Evolutionary conservation across 2,113 vertebrate genomes (phyloP).

Genomic region (Glareola pratincola): DNA sequence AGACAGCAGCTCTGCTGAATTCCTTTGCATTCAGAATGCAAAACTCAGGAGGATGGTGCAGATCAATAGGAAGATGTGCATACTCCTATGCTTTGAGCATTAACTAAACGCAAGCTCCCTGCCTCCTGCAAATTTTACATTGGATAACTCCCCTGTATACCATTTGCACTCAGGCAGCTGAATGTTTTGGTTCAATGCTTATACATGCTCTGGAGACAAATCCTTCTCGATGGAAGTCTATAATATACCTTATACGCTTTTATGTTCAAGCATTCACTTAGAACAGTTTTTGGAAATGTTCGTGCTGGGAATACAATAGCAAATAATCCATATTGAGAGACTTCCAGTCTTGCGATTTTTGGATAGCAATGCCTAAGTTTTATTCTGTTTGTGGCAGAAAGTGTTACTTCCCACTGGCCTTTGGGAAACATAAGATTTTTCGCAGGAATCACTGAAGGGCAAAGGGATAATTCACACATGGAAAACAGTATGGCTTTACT

Average conservation of each 20-base stretch:
- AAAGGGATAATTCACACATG: constrained; percentile 4
- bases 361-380: not conserved
- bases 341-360: not conserved
- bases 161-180: not conserved
- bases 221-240: not conserved
- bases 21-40: not conserved
- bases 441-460: not conserved
- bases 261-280: not conserved
- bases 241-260: not conserved
- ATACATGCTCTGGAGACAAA: not conserved
- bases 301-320: not conserved
- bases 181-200: not conserved
- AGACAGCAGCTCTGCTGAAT: not conserved
- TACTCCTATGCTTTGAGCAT: not conserved
- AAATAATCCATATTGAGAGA: not conserved
- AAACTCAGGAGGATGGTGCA: not conserved
- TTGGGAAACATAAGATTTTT: constrained; percentile 7
- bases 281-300: not conserved
- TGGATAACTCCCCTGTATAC: not conserved
- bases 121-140: not conserved
- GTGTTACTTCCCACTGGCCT: not conserved
- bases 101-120: not conserved
- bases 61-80: not conserved
- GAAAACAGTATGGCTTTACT: constrained; percentile 18
- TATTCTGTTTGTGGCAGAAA: not conserved